Conservation (phyloP, 2,797 vertebrate genomes). For the Myotis pilosus region DNA sequence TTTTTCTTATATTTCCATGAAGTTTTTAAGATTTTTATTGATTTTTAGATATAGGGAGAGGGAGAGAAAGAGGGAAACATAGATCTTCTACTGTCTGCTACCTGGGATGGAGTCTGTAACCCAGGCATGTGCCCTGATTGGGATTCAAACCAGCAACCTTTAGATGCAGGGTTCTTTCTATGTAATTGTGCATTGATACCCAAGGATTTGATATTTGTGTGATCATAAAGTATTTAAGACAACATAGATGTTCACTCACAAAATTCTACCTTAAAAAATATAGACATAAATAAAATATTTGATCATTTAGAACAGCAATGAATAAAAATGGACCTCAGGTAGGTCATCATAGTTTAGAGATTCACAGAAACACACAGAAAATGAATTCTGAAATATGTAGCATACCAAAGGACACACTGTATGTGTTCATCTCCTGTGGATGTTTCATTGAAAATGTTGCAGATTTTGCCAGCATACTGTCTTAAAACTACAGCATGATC, state of each 20-base stretch:
- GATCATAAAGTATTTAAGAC: background rate
- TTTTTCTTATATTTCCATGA: background rate
- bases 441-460: conserved; percentile 85
- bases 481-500: conserved; percentile 89
- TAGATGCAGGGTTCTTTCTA: background rate
- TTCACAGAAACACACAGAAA: background rate
- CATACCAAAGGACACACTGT: conserved; percentile 91
- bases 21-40: no score
- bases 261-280: conserved; percentile 25
- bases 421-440: conserved; percentile 81
- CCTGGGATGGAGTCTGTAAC: no score
- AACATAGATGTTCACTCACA: background rate
- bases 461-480: conserved; percentile 86
- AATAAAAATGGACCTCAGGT: background rate
- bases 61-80: no score
- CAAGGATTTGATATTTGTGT: background rate
- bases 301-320: background rate
- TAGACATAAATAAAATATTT: background rate
- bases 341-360: background rate
- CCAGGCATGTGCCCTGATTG: no score
- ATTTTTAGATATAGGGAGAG: no score
- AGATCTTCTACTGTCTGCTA: fast-evolving
- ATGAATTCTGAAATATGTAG: background rate
- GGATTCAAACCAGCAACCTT: no score
- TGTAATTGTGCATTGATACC: background rate